phyloP scores from a whole-genome alignment of 2,888 invertebrate species.

The Yponomeuta cagnagella region DNA sequence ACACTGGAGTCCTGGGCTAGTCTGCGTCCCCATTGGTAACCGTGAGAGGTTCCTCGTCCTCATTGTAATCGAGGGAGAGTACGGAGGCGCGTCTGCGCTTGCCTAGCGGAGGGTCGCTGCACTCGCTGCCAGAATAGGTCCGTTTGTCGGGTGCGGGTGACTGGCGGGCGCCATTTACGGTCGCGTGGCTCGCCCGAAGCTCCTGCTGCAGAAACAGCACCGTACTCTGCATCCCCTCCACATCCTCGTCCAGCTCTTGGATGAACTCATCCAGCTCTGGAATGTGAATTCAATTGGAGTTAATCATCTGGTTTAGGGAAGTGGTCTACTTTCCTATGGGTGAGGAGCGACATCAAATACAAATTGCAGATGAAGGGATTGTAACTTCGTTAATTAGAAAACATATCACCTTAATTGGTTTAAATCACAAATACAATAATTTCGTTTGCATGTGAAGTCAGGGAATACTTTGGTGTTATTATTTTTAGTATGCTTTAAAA shows the following conservation, averaged over 20 bases:
- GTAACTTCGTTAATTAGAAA: too few relatives aligned
- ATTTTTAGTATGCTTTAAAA: too few relatives aligned
- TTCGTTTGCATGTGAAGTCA: too few relatives aligned
- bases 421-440: too few relatives aligned
- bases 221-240: conserved; percentile 99
- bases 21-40: conserved; percentile 81
- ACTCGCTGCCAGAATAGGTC: conserved; percentile 59
- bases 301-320: neutral
- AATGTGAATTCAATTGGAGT: conserved; percentile 25
- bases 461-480: too few relatives aligned
- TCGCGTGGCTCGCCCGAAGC: conserved; percentile 82
- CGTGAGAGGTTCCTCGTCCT: conserved; percentile 83
- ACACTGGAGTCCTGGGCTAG: conserved; percentile 54
- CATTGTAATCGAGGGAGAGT: conserved; percentile 83
- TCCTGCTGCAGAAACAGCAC: conserved; percentile 96
- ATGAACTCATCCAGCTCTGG: conserved; percentile 96
- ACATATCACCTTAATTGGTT: too few relatives aligned
- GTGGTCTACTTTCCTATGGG: neutral
- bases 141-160: conserved; percentile 50
- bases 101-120: conserved; percentile 69
- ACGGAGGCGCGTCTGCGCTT: conserved; percentile 83
- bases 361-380: too few relatives aligned
- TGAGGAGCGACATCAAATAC: too few relatives aligned
- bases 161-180: conserved; percentile 52
- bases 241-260: conserved; percentile 96